Percentiles rank a stretch among this genome's conserved stretches.
Conservation (phyloP, 35 echinoderm and acorn worm species). For the Apostichopus japonicus region DNA sequence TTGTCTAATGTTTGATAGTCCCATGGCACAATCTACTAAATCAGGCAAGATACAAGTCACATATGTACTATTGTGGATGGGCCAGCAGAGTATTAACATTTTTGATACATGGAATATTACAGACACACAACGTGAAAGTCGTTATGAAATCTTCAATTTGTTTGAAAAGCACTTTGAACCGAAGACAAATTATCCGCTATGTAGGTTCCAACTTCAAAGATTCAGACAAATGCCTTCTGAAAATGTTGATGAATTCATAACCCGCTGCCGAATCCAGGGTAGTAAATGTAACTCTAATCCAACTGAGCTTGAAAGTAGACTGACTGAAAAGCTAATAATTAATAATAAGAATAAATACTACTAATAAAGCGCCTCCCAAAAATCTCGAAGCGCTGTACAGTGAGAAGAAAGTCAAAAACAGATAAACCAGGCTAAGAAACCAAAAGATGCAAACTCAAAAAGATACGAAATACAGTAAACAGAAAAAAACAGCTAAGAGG, state of each 20-base stretch:
- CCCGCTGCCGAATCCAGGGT: neutral
- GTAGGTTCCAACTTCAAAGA: neutral
- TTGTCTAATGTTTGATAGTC: neutral
- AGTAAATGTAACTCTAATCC: neutral
- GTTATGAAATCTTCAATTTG: neutral
- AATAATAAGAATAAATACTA: no score
- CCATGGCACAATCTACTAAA: neutral
- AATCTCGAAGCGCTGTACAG: no score
- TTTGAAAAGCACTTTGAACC: constrained; percentile 4
- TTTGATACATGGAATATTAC: neutral
- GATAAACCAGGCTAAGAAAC: no score
- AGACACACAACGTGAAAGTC: neutral
- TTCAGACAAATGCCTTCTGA: neutral
- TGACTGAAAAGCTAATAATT: constrained; percentile 21
- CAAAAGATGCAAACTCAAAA: no score
- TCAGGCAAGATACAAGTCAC: neutral
- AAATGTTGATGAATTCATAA: constrained; percentile 25
- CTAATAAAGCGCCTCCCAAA: no score
- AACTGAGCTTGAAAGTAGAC: neutral
- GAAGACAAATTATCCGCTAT: neutral
- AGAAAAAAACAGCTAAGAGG: no score
- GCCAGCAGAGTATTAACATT: neutral
- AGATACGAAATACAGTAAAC: no score
- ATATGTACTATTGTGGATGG: neutral
- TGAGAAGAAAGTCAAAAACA: no score